phyloP scores from a whole-genome alignment of 2,888 invertebrate species.

The Leptinotarsa haldemani region DNA sequence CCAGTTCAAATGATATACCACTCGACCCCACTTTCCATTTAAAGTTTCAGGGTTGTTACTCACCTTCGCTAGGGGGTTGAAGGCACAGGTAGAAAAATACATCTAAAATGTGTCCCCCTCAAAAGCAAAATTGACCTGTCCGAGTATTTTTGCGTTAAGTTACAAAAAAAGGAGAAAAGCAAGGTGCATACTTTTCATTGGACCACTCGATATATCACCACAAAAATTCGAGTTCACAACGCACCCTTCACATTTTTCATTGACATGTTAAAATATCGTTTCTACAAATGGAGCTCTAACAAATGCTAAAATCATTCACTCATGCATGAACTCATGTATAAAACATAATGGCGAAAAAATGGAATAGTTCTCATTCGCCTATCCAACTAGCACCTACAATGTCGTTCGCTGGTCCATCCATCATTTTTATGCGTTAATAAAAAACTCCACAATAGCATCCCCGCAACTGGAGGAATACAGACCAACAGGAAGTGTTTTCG shows the following conservation, averaged over 20 bases:
- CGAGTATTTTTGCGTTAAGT: too few relatives aligned
- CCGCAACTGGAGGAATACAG: neutral
- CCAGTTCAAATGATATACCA: too few relatives aligned
- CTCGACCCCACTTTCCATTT: too few relatives aligned
- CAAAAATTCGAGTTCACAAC: neutral
- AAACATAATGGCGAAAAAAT: slow-evolving; percentile 17
- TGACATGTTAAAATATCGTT: neutral
- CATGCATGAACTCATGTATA: slow-evolving; percentile 16
- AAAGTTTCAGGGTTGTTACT: too few relatives aligned
- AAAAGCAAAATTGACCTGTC: too few relatives aligned
- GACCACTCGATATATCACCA: too few relatives aligned
- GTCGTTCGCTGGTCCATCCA: slow-evolving; percentile 8
- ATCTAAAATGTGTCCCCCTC: too few relatives aligned
- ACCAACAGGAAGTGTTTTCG: slow-evolving; percentile 15
- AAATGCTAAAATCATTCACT: slow-evolving; percentile 6
- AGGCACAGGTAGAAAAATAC: too few relatives aligned
- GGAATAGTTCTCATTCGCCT: slow-evolving; percentile 13
- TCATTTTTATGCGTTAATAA: slow-evolving; percentile 14
- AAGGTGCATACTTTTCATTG: too few relatives aligned
- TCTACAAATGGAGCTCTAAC: neutral
- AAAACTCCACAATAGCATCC: slow-evolving; percentile 3
- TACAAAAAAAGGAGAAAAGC: too few relatives aligned
- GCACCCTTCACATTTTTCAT: neutral
- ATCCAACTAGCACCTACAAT: slow-evolving; percentile 17
- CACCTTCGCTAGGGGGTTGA: too few relatives aligned